phyloP scores from a whole-genome alignment of 2,113 vertebrate species.

The Phasianus colchicus region DNA sequence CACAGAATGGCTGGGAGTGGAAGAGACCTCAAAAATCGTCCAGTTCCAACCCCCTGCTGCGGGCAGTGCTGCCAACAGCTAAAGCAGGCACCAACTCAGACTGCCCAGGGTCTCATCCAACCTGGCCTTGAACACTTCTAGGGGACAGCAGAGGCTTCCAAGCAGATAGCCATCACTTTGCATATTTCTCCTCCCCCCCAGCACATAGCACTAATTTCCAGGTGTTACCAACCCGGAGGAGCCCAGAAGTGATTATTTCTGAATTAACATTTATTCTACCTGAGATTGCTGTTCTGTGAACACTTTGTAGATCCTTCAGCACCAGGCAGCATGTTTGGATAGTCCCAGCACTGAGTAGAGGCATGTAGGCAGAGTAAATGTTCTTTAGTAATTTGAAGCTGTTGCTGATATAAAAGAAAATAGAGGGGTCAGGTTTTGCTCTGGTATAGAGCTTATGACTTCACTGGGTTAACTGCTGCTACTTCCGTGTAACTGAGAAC shows the following conservation, averaged over 20 bases:
- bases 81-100: too few species aligned
- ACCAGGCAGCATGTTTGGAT: neutral
- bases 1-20: too few species aligned
- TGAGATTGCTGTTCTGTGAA: neutral
- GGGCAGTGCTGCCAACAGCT: too few species aligned
- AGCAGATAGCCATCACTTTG: neutral
- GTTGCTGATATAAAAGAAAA: slow-evolving; percentile 56
- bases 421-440: slow-evolving; percentile 38
- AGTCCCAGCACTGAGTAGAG: neutral
- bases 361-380: slow-evolving; percentile 23
- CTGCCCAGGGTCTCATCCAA: too few species aligned
- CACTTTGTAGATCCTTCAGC: neutral
- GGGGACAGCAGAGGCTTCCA: neutral
- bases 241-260: neutral
- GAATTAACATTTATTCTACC: neutral
- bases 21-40: too few species aligned
- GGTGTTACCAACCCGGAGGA: neutral
- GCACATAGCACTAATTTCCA: neutral
- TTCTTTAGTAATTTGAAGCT: slow-evolving; percentile 38
- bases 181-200: accelerated
- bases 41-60: too few species aligned
- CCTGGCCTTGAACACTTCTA: too few species aligned
- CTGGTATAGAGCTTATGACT: slow-evolving; percentile 35
- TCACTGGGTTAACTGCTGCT: slow-evolving; percentile 42
- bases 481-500: slow-evolving; percentile 54